phyloP scores from a whole-genome alignment of 2,113 vertebrate genomes.

The Damaliscus lunatus region DNA sequence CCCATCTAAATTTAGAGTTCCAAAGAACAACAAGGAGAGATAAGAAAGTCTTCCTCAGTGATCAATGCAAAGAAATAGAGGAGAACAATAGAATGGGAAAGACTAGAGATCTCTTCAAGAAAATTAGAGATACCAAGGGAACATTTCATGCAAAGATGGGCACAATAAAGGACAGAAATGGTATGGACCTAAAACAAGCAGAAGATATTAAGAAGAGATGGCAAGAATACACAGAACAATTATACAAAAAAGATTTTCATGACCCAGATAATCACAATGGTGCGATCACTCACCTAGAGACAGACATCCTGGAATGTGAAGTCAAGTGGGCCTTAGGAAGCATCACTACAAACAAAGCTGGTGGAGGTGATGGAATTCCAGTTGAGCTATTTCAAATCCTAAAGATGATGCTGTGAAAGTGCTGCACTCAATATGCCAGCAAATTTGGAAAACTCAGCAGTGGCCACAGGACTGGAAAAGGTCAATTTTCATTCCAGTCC shows the following conservation, averaged over 20 bases:
- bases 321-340: not conserved
- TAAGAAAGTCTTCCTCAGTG: not conserved
- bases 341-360: not conserved
- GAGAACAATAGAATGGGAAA: not conserved
- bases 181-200: not conserved
- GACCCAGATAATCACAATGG: not conserved
- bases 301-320: not conserved
- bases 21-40: not conserved
- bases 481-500: not conserved
- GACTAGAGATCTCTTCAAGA: not conserved
- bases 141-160: not conserved
- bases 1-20: not conserved
- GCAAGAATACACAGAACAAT: not conserved
- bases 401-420: not conserved
- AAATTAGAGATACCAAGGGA: not conserved
- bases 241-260: not conserved
- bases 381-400: not conserved
- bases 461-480: not conserved
- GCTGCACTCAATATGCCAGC: not conserved
- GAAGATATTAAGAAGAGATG: not conserved
- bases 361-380: not conserved
- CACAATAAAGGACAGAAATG: not conserved
- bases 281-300: not conserved
- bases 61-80: not conserved
- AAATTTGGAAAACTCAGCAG: not conserved